Percentiles rank a stretch among this genome's conserved stretches.
Conservation (phyloP, 2,113 vertebrate species). For the Dascyllus trimaculatus region DNA sequence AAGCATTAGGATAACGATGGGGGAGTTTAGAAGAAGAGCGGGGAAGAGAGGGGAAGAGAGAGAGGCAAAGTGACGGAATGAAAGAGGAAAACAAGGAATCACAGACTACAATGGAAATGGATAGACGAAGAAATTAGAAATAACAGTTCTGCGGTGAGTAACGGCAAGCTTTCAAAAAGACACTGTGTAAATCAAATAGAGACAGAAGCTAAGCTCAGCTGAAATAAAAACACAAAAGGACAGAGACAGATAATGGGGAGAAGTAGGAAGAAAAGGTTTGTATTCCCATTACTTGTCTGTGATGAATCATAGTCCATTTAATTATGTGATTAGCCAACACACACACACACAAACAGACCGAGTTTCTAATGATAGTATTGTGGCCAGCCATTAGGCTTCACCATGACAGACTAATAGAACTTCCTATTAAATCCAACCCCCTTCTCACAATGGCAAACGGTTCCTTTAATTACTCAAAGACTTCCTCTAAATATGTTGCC, state of each 20-base stretch:
- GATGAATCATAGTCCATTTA: conserved; percentile 68
- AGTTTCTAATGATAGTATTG: conserved; percentile 66
- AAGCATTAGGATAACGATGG: conserved; percentile 34
- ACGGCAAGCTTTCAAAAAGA: conserved; percentile 18
- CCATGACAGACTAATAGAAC: conserved; percentile 67
- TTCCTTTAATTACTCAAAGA: conserved; percentile 82
- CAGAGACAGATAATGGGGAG: conserved; percentile 37
- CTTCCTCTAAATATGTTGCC: conserved; percentile 77
- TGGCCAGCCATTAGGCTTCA: conserved; percentile 61
- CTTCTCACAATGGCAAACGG: conserved; percentile 56
- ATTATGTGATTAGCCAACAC: conserved; percentile 57
- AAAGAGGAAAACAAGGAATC: conserved; percentile 40
- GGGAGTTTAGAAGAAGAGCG: conserved; percentile 8
- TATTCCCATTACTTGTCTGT: conserved; percentile 47
- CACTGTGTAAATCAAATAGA: conserved; percentile 40
- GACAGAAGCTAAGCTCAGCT: conserved; percentile 32
- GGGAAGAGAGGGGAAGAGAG: conserved; percentile 11
- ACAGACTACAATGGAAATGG: conserved; percentile 28
- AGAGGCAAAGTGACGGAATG: conserved; percentile 33
- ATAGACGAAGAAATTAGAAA: conserved; percentile 35
- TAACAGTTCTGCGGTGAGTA: conserved; percentile 13
- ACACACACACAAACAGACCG: conserved; percentile 33
- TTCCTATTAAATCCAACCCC: conserved; percentile 67
- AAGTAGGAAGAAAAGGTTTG: conserved; percentile 34
- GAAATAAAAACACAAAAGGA: conserved; percentile 47